These are phyloP conservation scores for Micromussa lordhowensis DNA, from an alignment of 92 coral and sea anemone genomes.

Conservation along the genomic window DNA sequence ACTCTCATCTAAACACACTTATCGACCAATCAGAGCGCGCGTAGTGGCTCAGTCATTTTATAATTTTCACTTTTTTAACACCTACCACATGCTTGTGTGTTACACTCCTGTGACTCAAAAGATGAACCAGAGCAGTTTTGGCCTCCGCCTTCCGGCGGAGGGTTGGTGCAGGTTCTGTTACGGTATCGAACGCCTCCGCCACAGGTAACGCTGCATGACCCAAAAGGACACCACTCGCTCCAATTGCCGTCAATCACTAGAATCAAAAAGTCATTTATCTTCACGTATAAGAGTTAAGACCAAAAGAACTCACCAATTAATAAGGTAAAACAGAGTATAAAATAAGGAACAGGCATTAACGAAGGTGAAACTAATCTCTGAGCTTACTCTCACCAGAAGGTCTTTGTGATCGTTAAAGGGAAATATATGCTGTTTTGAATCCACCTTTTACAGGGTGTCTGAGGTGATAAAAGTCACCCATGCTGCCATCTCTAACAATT, in stretches of 20 bases:
- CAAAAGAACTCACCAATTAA: no score
- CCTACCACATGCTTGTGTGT: slow-evolving; percentile 14
- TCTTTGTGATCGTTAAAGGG: no score
- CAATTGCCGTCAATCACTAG: slow-evolving; percentile 16
- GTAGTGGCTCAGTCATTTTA: no score
- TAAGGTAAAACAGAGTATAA: no score
- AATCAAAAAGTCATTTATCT: not conserved
- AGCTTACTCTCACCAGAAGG: no score
- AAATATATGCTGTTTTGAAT: not conserved
- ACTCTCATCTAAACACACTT: no score
- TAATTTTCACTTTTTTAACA: no score
- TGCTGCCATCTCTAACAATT: no score
- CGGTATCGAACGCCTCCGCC: slow-evolving; percentile 8
- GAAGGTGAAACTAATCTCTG: no score
- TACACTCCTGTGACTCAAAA: slow-evolving; percentile 10
- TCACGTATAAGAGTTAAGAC: no score
- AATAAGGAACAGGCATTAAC: no score
- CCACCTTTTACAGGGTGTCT: not conserved
- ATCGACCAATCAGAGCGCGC: no score
- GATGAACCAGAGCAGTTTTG: not conserved
- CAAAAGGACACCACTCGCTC: slow-evolving; percentile 29
- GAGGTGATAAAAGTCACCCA: not conserved
- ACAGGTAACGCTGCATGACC: slow-evolving; percentile 15
- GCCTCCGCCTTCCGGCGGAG: slow-evolving; percentile 25
- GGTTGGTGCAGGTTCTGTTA: slow-evolving; percentile 13